A percentile compares a stretch with the other conserved stretches of the same genome.
phyloP scores from a whole-genome alignment of 1,140 invertebrate genomes.

The Galendromus occidentalis region DNA sequence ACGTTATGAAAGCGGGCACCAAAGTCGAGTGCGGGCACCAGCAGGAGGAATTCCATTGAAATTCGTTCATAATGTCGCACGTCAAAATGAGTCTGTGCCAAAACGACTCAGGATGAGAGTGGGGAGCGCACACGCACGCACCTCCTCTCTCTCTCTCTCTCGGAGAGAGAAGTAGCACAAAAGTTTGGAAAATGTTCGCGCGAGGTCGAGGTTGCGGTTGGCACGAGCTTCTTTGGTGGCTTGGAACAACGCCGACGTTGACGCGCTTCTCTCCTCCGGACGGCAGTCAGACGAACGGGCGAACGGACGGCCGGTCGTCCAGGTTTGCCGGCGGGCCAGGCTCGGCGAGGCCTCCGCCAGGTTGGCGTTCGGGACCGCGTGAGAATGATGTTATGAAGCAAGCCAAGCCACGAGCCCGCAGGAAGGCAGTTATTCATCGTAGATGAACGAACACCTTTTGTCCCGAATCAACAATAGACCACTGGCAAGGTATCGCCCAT shows the following conservation, averaged over 20 bases:
- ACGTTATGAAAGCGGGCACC: too few species aligned
- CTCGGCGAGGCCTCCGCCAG: too few species aligned
- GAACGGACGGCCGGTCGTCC: too few species aligned
- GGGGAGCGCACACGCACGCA: neutral
- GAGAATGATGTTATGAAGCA: conserved; percentile 9
- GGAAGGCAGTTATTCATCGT: conserved; percentile 5
- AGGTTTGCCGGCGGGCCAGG: too few species aligned
- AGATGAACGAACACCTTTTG: conserved; percentile 10
- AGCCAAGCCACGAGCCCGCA: neutral
- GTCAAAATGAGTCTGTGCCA: neutral
- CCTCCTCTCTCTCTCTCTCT: neutral
- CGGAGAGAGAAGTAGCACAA: neutral
- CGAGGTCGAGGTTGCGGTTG: neutral
- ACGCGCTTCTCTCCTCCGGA: too few species aligned
- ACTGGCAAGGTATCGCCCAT: too few species aligned
- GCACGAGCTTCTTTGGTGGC: too few species aligned
- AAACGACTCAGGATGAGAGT: too few species aligned
- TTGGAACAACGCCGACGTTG: too few species aligned
- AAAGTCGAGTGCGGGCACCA: too few species aligned
- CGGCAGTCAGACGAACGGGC: too few species aligned
- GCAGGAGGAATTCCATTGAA: conserved; percentile 7
- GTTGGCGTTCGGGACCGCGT: neutral
- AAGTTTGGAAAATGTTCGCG: neutral
- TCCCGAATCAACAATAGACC: conserved; percentile 9
- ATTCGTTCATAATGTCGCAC: conserved; percentile 3